Evolutionary conservation across 2,888 invertebrate genomes (phyloP).

Genomic region (Theodoxus fluviatilis): DNA sequence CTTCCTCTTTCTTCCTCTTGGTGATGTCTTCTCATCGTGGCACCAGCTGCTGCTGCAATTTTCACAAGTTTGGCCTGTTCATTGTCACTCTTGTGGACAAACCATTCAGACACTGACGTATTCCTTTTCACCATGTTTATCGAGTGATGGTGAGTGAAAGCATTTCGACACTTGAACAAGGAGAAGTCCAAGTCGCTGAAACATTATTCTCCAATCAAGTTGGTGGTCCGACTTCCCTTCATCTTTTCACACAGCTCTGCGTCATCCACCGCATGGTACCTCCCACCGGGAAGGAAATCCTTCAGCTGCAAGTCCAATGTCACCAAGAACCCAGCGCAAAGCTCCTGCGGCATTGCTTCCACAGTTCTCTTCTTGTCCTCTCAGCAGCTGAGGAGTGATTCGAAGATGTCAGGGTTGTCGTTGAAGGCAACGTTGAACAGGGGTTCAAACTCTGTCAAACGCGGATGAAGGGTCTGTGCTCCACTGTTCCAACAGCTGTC

Average conservation of each 20-base stretch:
- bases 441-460: background rate
- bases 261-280: background rate
- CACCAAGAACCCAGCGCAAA: background rate
- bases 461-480: background rate
- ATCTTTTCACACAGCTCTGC: background rate
- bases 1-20: no score
- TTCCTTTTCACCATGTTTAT: no score
- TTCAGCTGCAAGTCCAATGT: background rate
- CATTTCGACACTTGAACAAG: no score
- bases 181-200: no score
- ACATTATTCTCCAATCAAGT: no score
- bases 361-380: background rate
- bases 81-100: no score
- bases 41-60: no score
- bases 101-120: no score
- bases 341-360: background rate
- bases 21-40: no score
- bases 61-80: no score
- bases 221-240: no score
- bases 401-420: background rate
- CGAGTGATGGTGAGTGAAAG: no score
- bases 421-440: background rate
- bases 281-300: conserved; percentile 1
- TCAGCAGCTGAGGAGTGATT: background rate
- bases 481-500: background rate